Conservation (phyloP, 1,140 invertebrate genomes). For the Matsumurasca onukii region DNA sequence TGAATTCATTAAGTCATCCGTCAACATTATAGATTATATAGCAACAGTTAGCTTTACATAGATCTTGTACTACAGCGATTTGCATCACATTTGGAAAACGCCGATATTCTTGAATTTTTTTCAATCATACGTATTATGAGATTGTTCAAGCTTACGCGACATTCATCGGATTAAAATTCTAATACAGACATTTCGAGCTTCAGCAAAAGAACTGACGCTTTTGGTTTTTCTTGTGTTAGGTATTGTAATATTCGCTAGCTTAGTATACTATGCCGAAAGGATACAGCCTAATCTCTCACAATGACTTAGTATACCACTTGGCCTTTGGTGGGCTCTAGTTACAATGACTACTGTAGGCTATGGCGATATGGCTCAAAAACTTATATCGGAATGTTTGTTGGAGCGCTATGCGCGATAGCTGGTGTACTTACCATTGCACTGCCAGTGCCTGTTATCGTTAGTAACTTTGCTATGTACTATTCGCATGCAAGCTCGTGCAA, state of each 20-base stretch:
- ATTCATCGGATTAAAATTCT: constrained; percentile 88
- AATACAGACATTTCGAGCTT: constrained; percentile 93
- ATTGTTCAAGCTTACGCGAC: constrained; percentile 87
- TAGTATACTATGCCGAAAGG: constrained; percentile 88
- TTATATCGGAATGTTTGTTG: constrained; percentile 95
- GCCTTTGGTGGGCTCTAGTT: constrained; percentile 97
- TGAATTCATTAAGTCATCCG: constrained; percentile 74
- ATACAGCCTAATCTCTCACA: constrained; percentile 82
- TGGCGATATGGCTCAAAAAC: constrained; percentile 94
- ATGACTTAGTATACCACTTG: constrained; percentile 94
- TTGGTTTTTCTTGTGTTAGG: constrained; percentile 90
- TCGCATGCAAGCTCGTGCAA: no score
- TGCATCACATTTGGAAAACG: constrained; percentile 60
- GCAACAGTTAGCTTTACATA: constrained; percentile 87
- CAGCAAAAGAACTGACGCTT: constrained; percentile 83
- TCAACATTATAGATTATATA: constrained; percentile 89
- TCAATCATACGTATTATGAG: constrained; percentile 89
- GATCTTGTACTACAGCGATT: constrained; percentile 66
- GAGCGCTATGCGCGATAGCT: constrained; percentile 91
- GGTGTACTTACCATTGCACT: constrained; percentile 96
- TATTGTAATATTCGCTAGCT: constrained; percentile 87
- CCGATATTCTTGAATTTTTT: constrained; percentile 68
- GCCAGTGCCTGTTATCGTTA: constrained; percentile 96
- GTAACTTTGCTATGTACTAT: constrained; percentile 99
- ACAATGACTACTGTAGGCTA: constrained; percentile 99